Evolutionary conservation across 2,797 vertebrate species (phyloP), one percentile per base, ranked within the genome.

Genomic region (Diplodus puntazzo): DNA sequence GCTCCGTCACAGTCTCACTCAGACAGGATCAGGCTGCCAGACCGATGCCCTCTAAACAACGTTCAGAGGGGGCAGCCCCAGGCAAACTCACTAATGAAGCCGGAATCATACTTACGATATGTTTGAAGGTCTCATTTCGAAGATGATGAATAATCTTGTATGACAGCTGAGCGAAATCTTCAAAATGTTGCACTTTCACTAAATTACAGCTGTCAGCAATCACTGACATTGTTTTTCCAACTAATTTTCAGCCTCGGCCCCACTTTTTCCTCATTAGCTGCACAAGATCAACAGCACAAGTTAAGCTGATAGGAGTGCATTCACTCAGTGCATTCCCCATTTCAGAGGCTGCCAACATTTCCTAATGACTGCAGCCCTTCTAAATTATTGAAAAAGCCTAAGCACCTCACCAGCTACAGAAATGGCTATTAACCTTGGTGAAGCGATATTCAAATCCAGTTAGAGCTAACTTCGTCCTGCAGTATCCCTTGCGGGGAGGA

Each of bases 381-480:
- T 95, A 92, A 95, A 95, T 95, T 92, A 95, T 95, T 95, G 89
- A 95, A 91, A 94, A 93, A 89, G 89, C 83, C 92, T 93, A 95
- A 95, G 92, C 90, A 94, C 91, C 92, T 90, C 92, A 93, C 76
- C 86, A 92, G 93, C 91, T 87, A 93, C 92, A 93, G 93, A 94
- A 94, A 94, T 88, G 89, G 88, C 92, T 93, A 95, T 96, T 96
- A 96, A 96, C 95, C 94, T 96, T 93, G 92, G 90, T 79, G 90
- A 92, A 94, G 88, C 75, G 84, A 92, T 95, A 95, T 93, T 95
- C 92, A 93, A 94, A 95, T 95, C 94, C 92, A 87, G 94, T 94
- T 94, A 93, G 83, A 88, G 90, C 89, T 82, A 92, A 93, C 93
- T 93, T 91, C 86, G 90, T 91, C 86, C 89, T 90, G 82, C 92